Evolutionary conservation across 2,113 vertebrate genomes (phyloP).

Genomic region (Aegypius monachus): DNA sequence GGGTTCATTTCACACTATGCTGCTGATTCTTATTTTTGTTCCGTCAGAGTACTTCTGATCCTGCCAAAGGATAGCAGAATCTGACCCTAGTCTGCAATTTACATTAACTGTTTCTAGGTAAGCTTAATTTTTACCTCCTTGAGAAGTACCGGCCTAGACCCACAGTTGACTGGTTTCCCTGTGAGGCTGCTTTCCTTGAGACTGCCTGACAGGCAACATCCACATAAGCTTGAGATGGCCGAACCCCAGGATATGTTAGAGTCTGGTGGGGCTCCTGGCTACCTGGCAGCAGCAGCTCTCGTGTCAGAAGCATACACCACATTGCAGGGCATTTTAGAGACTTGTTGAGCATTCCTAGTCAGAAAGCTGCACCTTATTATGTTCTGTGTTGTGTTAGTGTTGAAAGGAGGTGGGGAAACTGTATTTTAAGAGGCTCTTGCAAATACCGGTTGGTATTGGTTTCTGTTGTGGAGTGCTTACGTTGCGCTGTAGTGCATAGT

Average conservation of each 20-base stretch:
- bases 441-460: neutral
- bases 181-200: neutral
- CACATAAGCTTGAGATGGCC: neutral
- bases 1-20: neutral
- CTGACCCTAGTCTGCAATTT: neutral
- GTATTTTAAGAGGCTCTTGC: neutral
- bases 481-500: accelerated
- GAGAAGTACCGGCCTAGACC: neutral
- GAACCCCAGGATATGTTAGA: neutral
- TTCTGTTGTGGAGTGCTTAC: neutral
- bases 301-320: neutral
- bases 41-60: neutral
- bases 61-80: neutral
- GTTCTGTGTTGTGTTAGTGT: neutral
- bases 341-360: neutral
- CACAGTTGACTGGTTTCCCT: neutral
- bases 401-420: neutral
- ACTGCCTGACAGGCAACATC: neutral
- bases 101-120: neutral
- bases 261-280: neutral
- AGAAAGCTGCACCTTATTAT: neutral
- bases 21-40: neutral
- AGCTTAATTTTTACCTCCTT: neutral
- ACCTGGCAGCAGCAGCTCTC: neutral
- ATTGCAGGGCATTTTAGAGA: neutral